Conservation (phyloP, 2,797 vertebrate species). For the Austrolebias charrua region DNA sequence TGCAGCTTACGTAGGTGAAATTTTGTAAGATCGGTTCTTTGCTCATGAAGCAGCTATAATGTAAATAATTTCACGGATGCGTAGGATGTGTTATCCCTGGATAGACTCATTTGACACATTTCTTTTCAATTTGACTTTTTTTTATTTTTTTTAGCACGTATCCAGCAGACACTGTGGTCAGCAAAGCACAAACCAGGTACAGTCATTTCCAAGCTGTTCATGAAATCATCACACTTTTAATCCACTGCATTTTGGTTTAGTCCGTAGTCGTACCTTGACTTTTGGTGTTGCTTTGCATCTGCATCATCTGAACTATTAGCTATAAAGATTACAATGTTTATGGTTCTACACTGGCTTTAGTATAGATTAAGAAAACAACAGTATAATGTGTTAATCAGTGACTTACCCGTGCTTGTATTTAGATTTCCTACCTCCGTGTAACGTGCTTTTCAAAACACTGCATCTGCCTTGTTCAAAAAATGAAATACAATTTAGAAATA, state of each 20-base stretch:
- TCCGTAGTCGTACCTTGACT: too few species aligned
- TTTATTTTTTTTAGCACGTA: slow-evolving; percentile 84
- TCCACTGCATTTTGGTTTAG: slow-evolving; percentile 2
- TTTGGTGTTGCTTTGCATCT: too few species aligned
- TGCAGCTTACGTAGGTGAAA: slow-evolving; percentile 51
- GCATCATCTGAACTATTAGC: background rate
- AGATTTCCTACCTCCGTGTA: background rate
- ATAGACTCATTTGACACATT: slow-evolving; percentile 54
- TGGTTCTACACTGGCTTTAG: background rate
- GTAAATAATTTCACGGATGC: slow-evolving; percentile 50
- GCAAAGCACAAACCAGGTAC: slow-evolving; percentile 98
- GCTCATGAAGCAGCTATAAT: slow-evolving; percentile 53
- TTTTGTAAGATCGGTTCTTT: slow-evolving; percentile 40
- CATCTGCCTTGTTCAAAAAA: background rate
- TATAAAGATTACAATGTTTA: background rate
- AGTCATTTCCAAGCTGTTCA: slow-evolving; percentile 23
- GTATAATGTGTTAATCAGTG: background rate
- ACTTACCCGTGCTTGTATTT: background rate
- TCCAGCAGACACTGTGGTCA: slow-evolving; percentile 98
- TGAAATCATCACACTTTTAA: slow-evolving; percentile 10
- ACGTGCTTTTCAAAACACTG: background rate
- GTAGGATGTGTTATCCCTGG: slow-evolving; percentile 52
- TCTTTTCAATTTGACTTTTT: slow-evolving; percentile 34
- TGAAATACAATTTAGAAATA: background rate
- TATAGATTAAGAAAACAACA: background rate